Evolutionary conservation across 1,140 invertebrate genomes (phyloP).

Genomic region (Onthophagus taurus): DNA sequence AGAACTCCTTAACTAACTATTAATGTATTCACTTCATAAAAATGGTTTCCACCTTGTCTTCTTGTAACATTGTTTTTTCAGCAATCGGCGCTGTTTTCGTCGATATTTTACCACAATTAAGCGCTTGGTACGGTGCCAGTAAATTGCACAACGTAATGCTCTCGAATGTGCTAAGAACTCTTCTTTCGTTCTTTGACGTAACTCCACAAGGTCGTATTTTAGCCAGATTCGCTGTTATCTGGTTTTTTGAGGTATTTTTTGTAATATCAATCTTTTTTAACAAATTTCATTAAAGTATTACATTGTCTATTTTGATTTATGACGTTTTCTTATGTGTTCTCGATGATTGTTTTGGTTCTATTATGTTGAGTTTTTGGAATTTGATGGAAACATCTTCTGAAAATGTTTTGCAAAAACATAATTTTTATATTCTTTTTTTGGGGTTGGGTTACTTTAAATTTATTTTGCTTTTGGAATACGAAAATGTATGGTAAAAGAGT

Average conservation of each 20-base stretch:
- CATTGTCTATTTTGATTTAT: neutral
- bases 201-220: conserved; percentile 80
- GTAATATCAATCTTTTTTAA: too few species aligned
- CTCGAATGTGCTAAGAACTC: conserved; percentile 60
- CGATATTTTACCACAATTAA: conserved; percentile 61
- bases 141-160: conserved; percentile 69
- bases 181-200: conserved; percentile 77
- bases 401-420: too few species aligned
- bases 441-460: too few species aligned
- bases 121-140: conserved; percentile 61
- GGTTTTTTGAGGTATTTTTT: conserved; percentile 67
- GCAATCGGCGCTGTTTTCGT: conserved; percentile 56
- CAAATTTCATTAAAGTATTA: too few species aligned
- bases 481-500: too few species aligned
- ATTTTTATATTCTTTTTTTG: too few species aligned
- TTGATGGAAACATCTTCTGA: too few species aligned
- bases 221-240: conserved; percentile 75
- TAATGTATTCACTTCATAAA: too few species aligned
- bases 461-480: too few species aligned
- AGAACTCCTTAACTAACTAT: too few species aligned
- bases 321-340: conserved; percentile 5
- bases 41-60: neutral
- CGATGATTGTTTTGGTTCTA: conserved; percentile 28
- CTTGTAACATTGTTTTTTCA: conserved; percentile 48
- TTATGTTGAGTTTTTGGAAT: neutral